Conservation (phyloP, 1,140 invertebrate species). For the Patella vulgata region DNA sequence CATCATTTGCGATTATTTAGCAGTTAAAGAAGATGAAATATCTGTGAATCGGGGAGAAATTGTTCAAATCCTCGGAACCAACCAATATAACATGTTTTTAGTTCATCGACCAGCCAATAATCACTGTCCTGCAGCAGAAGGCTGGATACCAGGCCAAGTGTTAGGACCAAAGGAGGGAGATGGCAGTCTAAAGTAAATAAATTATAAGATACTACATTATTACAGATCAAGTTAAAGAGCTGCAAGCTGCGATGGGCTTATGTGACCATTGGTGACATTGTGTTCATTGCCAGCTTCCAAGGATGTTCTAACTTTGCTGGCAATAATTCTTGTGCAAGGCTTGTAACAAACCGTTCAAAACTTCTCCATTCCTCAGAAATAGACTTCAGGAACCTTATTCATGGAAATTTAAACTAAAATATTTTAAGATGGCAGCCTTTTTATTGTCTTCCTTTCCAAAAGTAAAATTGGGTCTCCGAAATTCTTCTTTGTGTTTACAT, state of each 20-base stretch:
- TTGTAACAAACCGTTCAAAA: too few species aligned
- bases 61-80: constrained; percentile 65
- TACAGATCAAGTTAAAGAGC: not conserved
- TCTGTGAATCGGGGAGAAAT: constrained; percentile 66
- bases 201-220: not conserved
- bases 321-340: too few species aligned
- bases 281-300: not conserved
- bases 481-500: too few species aligned
- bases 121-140: constrained; percentile 68
- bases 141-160: constrained; percentile 75
- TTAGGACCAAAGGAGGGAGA: constrained; percentile 65
- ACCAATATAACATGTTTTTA: constrained; percentile 63
- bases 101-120: constrained; percentile 64
- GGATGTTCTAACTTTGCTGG: too few species aligned
- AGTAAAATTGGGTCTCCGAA: too few species aligned
- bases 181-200: constrained; percentile 49
- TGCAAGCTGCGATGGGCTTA: not conserved
- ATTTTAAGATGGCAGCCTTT: too few species aligned
- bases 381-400: too few species aligned
- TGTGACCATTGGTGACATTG: not conserved
- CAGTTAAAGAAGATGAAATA: constrained; percentile 68
- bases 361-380: too few species aligned
- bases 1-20: constrained; percentile 66
- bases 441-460: too few species aligned
- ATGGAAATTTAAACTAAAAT: too few species aligned